Conservation (phyloP, 2,797 vertebrate genomes). For the Cyprinodon diabolis region DNA sequence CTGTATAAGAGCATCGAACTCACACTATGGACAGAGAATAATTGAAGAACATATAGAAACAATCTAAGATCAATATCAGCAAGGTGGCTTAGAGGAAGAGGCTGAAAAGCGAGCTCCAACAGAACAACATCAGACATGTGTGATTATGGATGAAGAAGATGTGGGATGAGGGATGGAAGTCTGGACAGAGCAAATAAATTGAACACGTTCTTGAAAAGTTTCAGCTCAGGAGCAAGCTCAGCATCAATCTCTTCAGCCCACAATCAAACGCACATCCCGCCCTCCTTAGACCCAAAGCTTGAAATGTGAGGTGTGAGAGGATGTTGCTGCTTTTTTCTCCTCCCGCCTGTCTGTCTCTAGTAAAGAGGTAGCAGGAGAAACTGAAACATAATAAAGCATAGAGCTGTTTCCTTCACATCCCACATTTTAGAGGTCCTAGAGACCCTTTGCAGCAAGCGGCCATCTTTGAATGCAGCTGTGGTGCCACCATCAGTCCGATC, state of each 20-base stretch:
- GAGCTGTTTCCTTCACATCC: background rate
- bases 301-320: no score
- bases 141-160: background rate
- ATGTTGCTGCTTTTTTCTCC: background rate
- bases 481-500: no score
- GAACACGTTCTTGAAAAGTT: background rate
- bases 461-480: background rate
- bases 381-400: background rate
- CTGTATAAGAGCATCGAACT: no score
- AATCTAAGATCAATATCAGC: background rate
- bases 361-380: background rate
- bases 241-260: background rate
- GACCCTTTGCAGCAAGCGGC: background rate
- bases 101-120: background rate
- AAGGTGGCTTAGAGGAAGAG: background rate
- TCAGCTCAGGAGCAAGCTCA: background rate
- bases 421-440: background rate
- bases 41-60: background rate
- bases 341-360: background rate
- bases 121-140: background rate
- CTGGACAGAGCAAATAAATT: background rate
- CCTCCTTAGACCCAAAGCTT: background rate
- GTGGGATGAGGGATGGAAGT: background rate
- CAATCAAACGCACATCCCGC: background rate
- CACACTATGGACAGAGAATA: background rate